A percentile compares a stretch with the other conserved stretches of the same genome.
Conservation (phyloP, 1,140 invertebrate species). For the Aphaenogaster rudis region DNA sequence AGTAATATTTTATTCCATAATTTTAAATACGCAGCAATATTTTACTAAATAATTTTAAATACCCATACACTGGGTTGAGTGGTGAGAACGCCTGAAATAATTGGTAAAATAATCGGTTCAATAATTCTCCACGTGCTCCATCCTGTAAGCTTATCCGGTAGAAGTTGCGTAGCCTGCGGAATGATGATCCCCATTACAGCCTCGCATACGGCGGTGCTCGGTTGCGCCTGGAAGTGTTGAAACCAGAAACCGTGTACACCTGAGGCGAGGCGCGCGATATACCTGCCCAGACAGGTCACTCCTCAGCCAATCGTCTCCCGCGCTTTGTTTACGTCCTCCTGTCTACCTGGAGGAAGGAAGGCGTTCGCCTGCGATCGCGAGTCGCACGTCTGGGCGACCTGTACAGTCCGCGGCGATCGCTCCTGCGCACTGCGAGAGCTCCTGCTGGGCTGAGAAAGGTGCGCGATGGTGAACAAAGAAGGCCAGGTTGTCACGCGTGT, state of each 20-base stretch:
- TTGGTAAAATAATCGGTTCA: not conserved
- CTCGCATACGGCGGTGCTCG: not conserved
- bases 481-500: constrained; percentile 14
- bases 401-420: constrained; percentile 68
- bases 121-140: not conserved
- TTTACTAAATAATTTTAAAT: no score
- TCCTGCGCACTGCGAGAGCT: constrained; percentile 20
- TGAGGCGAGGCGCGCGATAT: constrained; percentile 38
- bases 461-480: constrained; percentile 39
- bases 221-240: not conserved
- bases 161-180: not conserved
- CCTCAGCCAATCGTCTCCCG: constrained; percentile 75
- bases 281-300: constrained; percentile 71
- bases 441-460: not conserved
- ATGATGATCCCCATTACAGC: not conserved
- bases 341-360: constrained; percentile 28
- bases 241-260: constrained; percentile 18
- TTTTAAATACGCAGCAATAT: not conserved
- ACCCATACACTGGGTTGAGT: no score
- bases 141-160: not conserved
- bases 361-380: constrained; percentile 37
- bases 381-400: constrained; percentile 54
- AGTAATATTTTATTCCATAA: not conserved
- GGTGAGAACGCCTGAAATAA: not conserved
- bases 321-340: constrained; percentile 70